Evolutionary conservation across 2,113 vertebrate genomes (phyloP), one percentile per base, ranked within the genome.

Genomic region (Notiomystis cincta): DNA sequence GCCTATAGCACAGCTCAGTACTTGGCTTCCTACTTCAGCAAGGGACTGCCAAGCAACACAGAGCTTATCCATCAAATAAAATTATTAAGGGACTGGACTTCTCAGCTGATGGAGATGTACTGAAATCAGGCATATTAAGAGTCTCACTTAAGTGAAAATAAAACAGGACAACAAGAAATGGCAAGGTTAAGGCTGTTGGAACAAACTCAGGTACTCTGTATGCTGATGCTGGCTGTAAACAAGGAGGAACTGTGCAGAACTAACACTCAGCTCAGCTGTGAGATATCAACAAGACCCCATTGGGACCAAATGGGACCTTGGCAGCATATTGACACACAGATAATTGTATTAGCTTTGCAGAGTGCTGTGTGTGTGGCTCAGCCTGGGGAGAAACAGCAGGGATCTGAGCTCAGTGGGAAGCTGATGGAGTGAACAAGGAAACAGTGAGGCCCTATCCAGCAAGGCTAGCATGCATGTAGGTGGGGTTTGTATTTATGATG

Each of bases 341-440:
- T 95, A 92, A 96, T 69, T 89, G 65, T 91, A 87, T 87, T 61
- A 96, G 81, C 87, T 96, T 75, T 89, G 54, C 77, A 85, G 69
- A 94, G 53, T 0, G 0, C 69, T 40, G 82, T 61, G 76, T 76
- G 4, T 66, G 45, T 75, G 61, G 64, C 44, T 77, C 64, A 67
- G 94, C 81, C 57, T 25, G 11, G 69, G 89, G 83, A 94, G 84
- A 89, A 93, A 84, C 53, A 91, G 65, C 77, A 89, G 65, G 37
- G 56, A 82, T 48, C 35, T n/a, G 51, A 84, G 69, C 70, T 89
- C 60, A 78, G 50, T 15, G 38, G 58, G 82, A 90, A 88, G 71
- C 67, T 23, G 37, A 78, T 10, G 27, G 54, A 66, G 38, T 5
- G 24, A 86, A 66, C 44, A 79, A 30, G 13, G 45, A 77, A 83